Percentiles rank a stretch among this genome's conserved stretches.
Conservation (phyloP, 1,140 invertebrate species). For the Apis dorsata region DNA sequence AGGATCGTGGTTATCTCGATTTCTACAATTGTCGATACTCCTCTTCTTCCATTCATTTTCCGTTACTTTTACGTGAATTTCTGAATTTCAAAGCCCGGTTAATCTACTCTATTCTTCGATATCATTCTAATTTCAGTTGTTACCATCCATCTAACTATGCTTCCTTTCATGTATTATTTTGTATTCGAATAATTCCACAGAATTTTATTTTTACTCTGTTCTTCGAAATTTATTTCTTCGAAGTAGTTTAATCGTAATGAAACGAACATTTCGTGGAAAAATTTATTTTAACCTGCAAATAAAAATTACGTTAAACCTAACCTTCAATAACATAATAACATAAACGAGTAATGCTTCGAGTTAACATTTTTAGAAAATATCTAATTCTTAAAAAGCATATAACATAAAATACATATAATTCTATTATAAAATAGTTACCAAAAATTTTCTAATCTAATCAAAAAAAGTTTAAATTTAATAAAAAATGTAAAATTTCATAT, state of each 20-base stretch:
- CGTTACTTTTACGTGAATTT: neutral
- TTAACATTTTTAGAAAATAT: neutral
- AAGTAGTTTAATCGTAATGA: neutral
- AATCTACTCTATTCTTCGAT: neutral
- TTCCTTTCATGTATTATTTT: neutral
- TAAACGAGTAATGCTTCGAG: neutral
- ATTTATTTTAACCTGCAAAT: neutral
- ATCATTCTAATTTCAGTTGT: neutral
- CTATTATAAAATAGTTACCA: too few relatives aligned
- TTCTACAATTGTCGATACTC: slow-evolving; percentile 51
- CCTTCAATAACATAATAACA: too few relatives aligned
- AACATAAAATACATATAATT: too few relatives aligned
- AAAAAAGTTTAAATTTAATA: too few relatives aligned
- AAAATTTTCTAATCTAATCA: too few relatives aligned
- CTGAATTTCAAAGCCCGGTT: neutral
- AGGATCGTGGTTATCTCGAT: slow-evolving; percentile 55
- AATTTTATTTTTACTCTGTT: neutral
- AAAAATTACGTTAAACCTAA: neutral
- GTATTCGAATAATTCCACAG: neutral
- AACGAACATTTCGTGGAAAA: neutral
- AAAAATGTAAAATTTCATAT: too few relatives aligned
- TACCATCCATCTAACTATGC: neutral
- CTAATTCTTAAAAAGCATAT: too few relatives aligned
- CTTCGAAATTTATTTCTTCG: neutral
- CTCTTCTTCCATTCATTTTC: neutral